Percentiles rank a stretch among this genome's conserved stretches.
Conservation (phyloP, 2,888 invertebrate species). For the Antheraea yamamai region DNA sequence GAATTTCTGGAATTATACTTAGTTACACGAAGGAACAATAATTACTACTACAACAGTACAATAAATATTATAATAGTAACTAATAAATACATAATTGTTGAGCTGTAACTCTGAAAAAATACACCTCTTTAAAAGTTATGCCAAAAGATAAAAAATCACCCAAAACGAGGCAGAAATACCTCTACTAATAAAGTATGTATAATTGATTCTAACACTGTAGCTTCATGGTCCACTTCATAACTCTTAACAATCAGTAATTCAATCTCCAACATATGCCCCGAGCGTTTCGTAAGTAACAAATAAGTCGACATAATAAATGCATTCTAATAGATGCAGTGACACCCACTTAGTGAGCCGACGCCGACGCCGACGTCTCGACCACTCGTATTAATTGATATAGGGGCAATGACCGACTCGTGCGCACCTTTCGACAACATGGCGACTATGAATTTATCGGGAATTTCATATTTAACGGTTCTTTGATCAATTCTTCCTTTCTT, state of each 20-base stretch:
- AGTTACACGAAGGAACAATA: background rate
- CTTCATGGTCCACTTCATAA: background rate
- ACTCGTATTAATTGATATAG: conserved; percentile 45
- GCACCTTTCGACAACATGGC: conserved; percentile 38
- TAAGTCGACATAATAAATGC: conserved; percentile 20
- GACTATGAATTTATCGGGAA: background rate
- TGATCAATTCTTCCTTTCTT: background rate
- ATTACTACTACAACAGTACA: too few relatives aligned
- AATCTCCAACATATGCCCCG: conserved; percentile 19
- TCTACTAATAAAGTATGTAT: background rate
- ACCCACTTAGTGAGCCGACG: conserved; percentile 35
- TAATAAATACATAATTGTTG: background rate
- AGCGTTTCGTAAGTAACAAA: conserved; percentile 22
- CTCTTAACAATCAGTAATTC: conserved; percentile 21
- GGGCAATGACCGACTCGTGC: conserved; percentile 51
- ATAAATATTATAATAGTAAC: too few relatives aligned
- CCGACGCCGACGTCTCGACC: conserved; percentile 26
- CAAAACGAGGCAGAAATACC: background rate
- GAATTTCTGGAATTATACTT: background rate
- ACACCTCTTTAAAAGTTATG: background rate
- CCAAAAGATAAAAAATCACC: background rate
- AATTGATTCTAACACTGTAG: background rate
- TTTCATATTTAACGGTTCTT: background rate
- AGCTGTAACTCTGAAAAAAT: background rate
- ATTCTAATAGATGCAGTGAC: conserved; percentile 34